These are phyloP conservation scores for Sebastiscus tertius DNA, from an alignment of 2,797 vertebrate species.

Conservation along the genomic window DNA sequence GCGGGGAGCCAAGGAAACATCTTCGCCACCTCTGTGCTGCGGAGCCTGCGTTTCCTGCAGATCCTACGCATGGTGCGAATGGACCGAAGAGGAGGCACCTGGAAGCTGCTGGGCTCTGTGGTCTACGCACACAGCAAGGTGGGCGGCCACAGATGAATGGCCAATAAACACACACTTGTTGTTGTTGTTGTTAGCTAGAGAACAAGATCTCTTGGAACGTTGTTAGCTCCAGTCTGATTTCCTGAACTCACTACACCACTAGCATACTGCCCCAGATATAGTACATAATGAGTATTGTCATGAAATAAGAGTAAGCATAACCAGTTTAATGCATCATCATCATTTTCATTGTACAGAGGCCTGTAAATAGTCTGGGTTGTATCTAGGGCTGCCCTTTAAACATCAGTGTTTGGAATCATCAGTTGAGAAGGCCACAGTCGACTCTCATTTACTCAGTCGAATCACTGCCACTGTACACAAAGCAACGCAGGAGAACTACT, in stretches of 20 bases:
- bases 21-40: slow-evolving; percentile 96
- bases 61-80: slow-evolving; percentile 99
- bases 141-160: neutral
- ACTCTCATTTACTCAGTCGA: too few species aligned
- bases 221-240: neutral
- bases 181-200: neutral
- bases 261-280: neutral
- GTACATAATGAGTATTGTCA: too few species aligned
- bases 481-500: too few species aligned
- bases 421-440: too few species aligned
- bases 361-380: too few species aligned
- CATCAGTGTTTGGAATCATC: too few species aligned
- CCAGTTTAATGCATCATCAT: too few species aligned
- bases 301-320: too few species aligned
- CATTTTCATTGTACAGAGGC: too few species aligned
- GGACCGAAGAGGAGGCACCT: slow-evolving; percentile 97
- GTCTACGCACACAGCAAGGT: slow-evolving; percentile 99
- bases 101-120: slow-evolving; percentile 98
- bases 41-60: slow-evolving; percentile 97
- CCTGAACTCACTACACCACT: neutral
- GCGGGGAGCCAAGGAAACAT: slow-evolving; percentile 98
- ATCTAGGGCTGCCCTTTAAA: too few species aligned
- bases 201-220: neutral
- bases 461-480: too few species aligned
- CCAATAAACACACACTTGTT: neutral